Conservation (phyloP, 2,888 invertebrate species). For the Brachypterus glaber region DNA sequence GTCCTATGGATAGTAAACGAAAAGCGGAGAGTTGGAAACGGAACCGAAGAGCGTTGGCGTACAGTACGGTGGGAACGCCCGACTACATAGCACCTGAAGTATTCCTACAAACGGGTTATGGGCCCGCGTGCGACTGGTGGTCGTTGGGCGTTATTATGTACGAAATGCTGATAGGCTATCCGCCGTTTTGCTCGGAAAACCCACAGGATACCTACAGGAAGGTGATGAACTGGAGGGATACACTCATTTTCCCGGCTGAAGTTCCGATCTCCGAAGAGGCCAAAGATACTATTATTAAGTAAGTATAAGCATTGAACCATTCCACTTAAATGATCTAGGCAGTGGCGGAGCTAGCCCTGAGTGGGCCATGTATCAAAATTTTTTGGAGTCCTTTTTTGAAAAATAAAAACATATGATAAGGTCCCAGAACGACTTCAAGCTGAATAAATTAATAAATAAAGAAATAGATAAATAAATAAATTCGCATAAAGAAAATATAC, state of each 20-base stretch:
- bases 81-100: constrained; percentile 99
- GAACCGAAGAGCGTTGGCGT: constrained; percentile 89
- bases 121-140: constrained; percentile 99
- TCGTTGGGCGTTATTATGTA: constrained; percentile 99
- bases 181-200: constrained; percentile 98
- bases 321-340: too few relatives aligned
- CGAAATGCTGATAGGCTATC: constrained; percentile 99
- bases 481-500: too few relatives aligned
- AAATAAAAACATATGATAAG: too few relatives aligned
- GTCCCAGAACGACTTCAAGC: too few relatives aligned
- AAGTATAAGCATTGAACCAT: too few relatives aligned
- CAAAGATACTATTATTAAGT: constrained; percentile 75
- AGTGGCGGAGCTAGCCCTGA: too few relatives aligned
- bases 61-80: constrained; percentile 93
- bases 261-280: constrained; percentile 98
- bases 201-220: constrained; percentile 94
- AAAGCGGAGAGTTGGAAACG: constrained; percentile 99
- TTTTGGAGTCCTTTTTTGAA: too few relatives aligned
- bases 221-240: constrained; percentile 99
- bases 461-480: too few relatives aligned
- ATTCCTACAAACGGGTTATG: constrained; percentile 95
- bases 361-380: too few relatives aligned
- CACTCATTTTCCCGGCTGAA: constrained; percentile 96
- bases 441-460: too few relatives aligned
- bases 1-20: constrained; percentile 95